Evolutionary conservation across 2,888 invertebrate genomes (phyloP), one percentile per base, ranked within the genome.

Genomic region (Macrostomum cliftonense): DNA sequence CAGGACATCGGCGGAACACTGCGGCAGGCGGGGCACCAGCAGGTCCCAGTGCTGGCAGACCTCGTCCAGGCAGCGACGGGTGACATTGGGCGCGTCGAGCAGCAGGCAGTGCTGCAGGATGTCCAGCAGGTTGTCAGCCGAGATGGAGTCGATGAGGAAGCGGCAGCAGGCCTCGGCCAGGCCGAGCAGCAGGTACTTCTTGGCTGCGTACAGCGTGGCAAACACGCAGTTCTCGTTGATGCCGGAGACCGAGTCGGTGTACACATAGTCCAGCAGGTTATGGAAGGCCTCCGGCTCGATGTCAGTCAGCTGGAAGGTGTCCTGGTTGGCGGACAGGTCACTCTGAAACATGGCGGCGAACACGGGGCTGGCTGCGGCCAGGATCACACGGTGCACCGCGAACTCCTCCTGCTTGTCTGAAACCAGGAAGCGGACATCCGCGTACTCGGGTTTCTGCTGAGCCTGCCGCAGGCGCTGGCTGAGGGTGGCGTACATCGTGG

Each of bases 101-200:
- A 20, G 14, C 14, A 42, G 38, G 20, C 17, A 16, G 20, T 19
- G 2, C 17, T 40, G 16, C n/a, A 46, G 45, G 20, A 46, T 46
- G 38, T 14, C 16, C 45, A 37, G 45, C 37, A 46, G 40, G 20
- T 46, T 46, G 36, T 46, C 46, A 14, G n/a, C 2, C 13, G 14
- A 21, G 46, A 46, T 46, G 16, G 14, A 42, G n/a, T 14, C 39
- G 17, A 39, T 7, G 11, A 46, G 21, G 45, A 37, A 38, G 17
- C 20, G 21, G 14, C 12, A 42, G 16, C 37, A 36, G 13, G 43
- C n/a, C 13, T 38, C n/a, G 17, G n/a, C 40, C 21, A 46, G 37
- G 13, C 20, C 40, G 4, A 45, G 40, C 39, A 46, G 17, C 14
- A 46, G 40, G 38, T 46, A 46, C 46, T 46, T 46, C 39, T 46